A percentile compares a stretch with the other conserved stretches of the same genome.
Conservation (phyloP, 1,140 invertebrate species). For the Drosophila pallidifrons region DNA sequence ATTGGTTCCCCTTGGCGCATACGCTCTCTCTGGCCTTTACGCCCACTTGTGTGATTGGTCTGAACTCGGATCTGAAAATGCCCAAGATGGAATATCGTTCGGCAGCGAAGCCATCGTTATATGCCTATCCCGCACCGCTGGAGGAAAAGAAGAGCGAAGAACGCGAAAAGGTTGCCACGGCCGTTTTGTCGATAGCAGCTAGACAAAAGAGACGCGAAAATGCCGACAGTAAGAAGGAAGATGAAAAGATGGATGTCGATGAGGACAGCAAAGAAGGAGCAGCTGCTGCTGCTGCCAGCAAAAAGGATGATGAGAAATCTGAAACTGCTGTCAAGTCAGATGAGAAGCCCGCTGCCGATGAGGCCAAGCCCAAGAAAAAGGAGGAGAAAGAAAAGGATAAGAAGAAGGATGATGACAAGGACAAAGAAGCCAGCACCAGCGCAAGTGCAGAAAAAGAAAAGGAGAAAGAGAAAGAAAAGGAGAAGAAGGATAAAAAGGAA, state of each 20-base stretch:
- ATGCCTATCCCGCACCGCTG: slow-evolving; percentile 97
- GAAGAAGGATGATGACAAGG: slow-evolving; percentile 68
- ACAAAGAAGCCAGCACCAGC: slow-evolving; percentile 83
- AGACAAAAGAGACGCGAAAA: slow-evolving; percentile 93
- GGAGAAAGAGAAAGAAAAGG: slow-evolving; percentile 80
- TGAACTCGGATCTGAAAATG: slow-evolving; percentile 99
- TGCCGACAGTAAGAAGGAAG: slow-evolving; percentile 85
- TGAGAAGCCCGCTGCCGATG: slow-evolving; percentile 81
- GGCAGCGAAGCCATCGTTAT: slow-evolving; percentile 96
- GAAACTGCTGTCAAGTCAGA: slow-evolving; percentile 86
- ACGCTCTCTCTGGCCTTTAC: slow-evolving; percentile 98
- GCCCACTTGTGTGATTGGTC: slow-evolving; percentile 97
- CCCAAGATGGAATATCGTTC: slow-evolving; percentile 97
- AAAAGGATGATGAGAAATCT: slow-evolving; percentile 87
- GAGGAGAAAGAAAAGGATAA: slow-evolving; percentile 86
- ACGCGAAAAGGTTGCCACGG: slow-evolving; percentile 97
- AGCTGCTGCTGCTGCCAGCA: slow-evolving; percentile 85
- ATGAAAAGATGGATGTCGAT: slow-evolving; percentile 92
- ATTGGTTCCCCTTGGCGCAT: slow-evolving; percentile 99
- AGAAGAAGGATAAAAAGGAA: slow-evolving; percentile 91
- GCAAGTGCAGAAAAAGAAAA: slow-evolving; percentile 83
- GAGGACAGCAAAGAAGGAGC: slow-evolving; percentile 87
- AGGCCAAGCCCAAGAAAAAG: slow-evolving; percentile 85
- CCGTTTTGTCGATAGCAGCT: slow-evolving; percentile 98
- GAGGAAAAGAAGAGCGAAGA: slow-evolving; percentile 99